Base-by-base conservation (phyloP, 2,113 vertebrate species). In the Caretta caretta region DNA sequence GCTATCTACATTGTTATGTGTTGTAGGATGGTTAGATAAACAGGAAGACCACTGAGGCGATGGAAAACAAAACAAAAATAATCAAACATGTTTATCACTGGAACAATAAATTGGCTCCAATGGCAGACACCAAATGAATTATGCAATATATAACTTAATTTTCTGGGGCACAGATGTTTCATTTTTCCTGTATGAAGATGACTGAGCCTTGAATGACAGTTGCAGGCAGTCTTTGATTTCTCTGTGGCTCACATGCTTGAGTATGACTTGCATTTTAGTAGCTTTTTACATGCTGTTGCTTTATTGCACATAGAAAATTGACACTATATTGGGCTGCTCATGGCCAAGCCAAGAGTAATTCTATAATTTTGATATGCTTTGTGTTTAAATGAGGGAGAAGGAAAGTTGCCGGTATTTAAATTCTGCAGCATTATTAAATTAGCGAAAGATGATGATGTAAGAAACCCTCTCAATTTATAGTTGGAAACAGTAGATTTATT, bases 51-150 rank as follows among this genome's bases (percentile, higher is more conserved):
- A 96, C 90, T 93, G 93, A 96, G 96, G 95, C 91, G 12, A 92
- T 86, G 84, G 96, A 95, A 97, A 97, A 97, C 97, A 96, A 97
- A 97, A 96, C 95, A 96, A 94, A 97, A 97, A 91, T 90, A 96
- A 97, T 95, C 92, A 84, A 96, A 80, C 89, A 13, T 87, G 85
- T 96, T 97, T 93, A 90, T 95, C 97, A 86, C 95, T 49, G 49
- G 91, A 96, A 88, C 88, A 97, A 96, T 93, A 69, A 90, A 90
- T 90, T 87, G 96, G 96, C 93, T 97, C 93, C 94, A 92, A 92
- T 90, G 95, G 95, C 97, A 97, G 95, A 93, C 96, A 95, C 96
- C 95, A 93, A 97, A 97, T 98, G 97, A 98, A 98, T 97, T 97
- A 94, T 90, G 93, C 95, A 96, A 84, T 93, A 97, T 92, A 90